Evolutionary conservation across 1,140 invertebrate genomes (phyloP), one percentile per base, ranked within the genome.

Genomic region (Scaptomyza hsui): DNA sequence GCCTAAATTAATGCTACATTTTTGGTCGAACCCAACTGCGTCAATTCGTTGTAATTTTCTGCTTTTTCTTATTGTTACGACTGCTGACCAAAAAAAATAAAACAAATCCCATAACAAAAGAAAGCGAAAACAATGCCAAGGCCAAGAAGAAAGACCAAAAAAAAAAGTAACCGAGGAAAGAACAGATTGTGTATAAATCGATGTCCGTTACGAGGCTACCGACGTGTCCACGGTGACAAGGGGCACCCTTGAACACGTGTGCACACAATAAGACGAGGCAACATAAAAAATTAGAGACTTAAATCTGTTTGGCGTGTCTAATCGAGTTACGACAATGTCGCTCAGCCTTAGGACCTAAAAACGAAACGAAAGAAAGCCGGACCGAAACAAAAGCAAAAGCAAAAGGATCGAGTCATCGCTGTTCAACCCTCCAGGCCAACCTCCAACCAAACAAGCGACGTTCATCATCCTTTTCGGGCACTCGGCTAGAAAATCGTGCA

Each of bases 321-420:
- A 88, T 86, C 82, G 81, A 86, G 81, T 86, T 82, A 86, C 82
- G 82, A 75, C 78, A 88, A 86, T 88, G 73, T 86, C 81, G 80
- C 63, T 80, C 80, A 72, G 80, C 35, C 75, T 75, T 71, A 45
- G 64, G 64, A 18, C 18, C 42, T 44, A 74, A 62, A 53, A 24
- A 19, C 37, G 37, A 26, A 26, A 53, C 5, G 6, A 52, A 44
- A 75, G 53, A 51, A 55, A 65, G 48, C 29, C 71, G 57, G 32
- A 26, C 21, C 48, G 29, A 60, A 29, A 18, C 59, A 69, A 76
- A 63, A 51, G 21, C 44, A 49, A 48, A 35, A 29, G 26, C 26
- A 29, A 73, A 73, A 73, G 82, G 74, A 86, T 81, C 81, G 65
- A 78, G 73, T 75, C 82, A 81, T 85, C 45, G 26, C 1, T 13